Conservation (phyloP, 2,113 vertebrate species). For the Peromyscus maniculatus region DNA sequence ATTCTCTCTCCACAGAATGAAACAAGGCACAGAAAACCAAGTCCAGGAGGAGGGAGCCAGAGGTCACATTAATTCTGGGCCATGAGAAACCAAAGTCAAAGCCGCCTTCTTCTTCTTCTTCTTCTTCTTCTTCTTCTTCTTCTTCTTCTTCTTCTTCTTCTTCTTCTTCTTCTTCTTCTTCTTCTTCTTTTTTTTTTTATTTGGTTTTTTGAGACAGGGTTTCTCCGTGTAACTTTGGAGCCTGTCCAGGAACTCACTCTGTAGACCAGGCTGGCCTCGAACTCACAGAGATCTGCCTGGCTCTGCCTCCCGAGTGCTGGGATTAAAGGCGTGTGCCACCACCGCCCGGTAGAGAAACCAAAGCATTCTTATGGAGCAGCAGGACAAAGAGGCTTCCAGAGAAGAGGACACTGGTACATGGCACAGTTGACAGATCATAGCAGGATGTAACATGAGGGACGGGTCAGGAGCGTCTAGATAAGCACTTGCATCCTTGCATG, state of each 20-base stretch:
- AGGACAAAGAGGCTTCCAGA: neutral
- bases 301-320: no score
- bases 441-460: no score
- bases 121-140: no score
- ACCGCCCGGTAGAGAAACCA: neutral
- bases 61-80: neutral
- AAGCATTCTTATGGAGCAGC: neutral
- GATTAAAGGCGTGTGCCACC: no score
- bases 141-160: rapidly evolving
- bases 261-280: no score
- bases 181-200: no score
- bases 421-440: neutral
- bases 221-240: no score
- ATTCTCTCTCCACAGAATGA: neutral
- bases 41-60: neutral
- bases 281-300: no score
- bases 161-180: no score
- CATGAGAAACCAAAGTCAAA: neutral
- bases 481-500: neutral
- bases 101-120: no score
- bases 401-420: neutral
- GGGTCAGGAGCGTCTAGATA: neutral
- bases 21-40: neutral
- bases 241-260: no score
- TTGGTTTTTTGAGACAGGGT: no score